A percentile compares a stretch with the other conserved stretches of the same genome.
These are phyloP conservation scores for Unio pictorum DNA, from an alignment of 2,888 invertebrate species.

Conservation along the genomic window DNA sequence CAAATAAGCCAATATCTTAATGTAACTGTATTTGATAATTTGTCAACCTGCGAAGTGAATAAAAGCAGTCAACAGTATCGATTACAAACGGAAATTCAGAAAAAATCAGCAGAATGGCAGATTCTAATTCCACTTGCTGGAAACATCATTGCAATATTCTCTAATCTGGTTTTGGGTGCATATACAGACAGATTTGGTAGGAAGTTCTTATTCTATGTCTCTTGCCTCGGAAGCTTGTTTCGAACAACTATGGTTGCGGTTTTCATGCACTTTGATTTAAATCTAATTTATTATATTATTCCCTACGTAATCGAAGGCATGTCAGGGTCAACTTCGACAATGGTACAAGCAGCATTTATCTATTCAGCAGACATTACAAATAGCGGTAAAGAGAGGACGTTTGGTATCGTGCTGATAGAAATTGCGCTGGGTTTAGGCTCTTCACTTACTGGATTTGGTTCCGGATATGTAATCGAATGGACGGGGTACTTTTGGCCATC, in stretches of 20 bases:
- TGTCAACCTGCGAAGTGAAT: conserved; percentile 15
- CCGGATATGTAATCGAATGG: conserved; percentile 31
- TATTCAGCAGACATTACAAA: conserved; percentile 38
- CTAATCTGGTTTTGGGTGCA: conserved; percentile 29
- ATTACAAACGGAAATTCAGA: conserved; percentile 24
- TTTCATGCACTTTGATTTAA: conserved; percentile 25
- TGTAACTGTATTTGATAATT: conserved; percentile 8
- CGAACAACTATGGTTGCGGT: conserved; percentile 16
- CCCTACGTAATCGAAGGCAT: conserved; percentile 33
- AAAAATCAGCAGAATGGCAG: conserved; percentile 24
- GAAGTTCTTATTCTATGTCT: conserved; percentile 27
- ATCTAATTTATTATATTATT: conserved; percentile 19
- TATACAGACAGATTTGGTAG: conserved; percentile 37
- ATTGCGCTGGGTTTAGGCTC: conserved; percentile 25
- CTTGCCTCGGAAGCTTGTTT: conserved; percentile 23
- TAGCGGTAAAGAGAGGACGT: conserved; percentile 26
- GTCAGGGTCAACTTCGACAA: conserved; percentile 28
- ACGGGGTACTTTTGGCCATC: conserved; percentile 24
- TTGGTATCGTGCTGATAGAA: conserved; percentile 30
- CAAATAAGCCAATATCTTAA: conserved; percentile 19
- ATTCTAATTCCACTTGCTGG: conserved; percentile 26
- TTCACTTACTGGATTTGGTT: conserved; percentile 14
- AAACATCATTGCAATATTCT: conserved; percentile 19
- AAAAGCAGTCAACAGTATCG: conserved; percentile 5
- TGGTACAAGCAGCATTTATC: conserved; percentile 19